A percentile compares a stretch with the other conserved stretches of the same genome.
phyloP scores from a whole-genome alignment of 35 echinoderm and acorn worm genomes.

The Lytechinus variegatus region DNA sequence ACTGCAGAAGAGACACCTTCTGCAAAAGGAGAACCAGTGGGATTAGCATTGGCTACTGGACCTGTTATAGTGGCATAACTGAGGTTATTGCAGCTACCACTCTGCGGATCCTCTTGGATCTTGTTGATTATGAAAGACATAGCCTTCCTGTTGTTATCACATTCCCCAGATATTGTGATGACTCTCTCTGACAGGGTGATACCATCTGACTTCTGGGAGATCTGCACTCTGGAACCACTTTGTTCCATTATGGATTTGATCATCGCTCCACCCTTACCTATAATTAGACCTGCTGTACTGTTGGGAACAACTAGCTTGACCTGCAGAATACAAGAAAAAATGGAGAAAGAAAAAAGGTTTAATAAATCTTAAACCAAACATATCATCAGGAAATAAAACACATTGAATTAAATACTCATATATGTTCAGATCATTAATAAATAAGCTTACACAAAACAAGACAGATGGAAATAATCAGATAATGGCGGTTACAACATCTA shows the following conservation, averaged over 20 bases:
- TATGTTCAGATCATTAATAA: too few relatives aligned
- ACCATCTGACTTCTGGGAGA: slow-evolving; percentile 98
- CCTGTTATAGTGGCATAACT: slow-evolving; percentile 96
- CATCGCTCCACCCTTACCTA: slow-evolving; percentile 93
- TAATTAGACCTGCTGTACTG: slow-evolving; percentile 98
- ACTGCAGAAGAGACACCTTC: slow-evolving; percentile 78
- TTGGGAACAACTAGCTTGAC: slow-evolving; percentile 96
- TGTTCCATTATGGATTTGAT: slow-evolving; percentile 99
- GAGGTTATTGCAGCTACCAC: slow-evolving; percentile 98
- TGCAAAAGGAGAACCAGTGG: slow-evolving; percentile 97
- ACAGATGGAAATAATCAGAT: neutral
- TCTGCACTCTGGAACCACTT: slow-evolving; percentile 87
- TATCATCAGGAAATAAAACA: neutral
- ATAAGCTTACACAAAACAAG: too few relatives aligned
- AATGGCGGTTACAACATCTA: neutral
- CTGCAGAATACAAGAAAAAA: slow-evolving; percentile 60
- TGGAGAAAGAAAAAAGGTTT: slow-evolving; percentile 12
- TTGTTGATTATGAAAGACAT: slow-evolving; percentile 93
- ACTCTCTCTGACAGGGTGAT: slow-evolving; percentile 94
- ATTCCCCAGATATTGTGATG: slow-evolving; percentile 89
- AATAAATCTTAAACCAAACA: neutral
- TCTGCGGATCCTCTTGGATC: slow-evolving; percentile 99
- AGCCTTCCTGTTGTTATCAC: slow-evolving; percentile 85
- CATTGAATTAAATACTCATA: neutral
- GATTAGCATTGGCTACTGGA: slow-evolving; percentile 96